Evolutionary conservation across 2,888 invertebrate species (phyloP).

Genomic region (Phortica okadai): DNA sequence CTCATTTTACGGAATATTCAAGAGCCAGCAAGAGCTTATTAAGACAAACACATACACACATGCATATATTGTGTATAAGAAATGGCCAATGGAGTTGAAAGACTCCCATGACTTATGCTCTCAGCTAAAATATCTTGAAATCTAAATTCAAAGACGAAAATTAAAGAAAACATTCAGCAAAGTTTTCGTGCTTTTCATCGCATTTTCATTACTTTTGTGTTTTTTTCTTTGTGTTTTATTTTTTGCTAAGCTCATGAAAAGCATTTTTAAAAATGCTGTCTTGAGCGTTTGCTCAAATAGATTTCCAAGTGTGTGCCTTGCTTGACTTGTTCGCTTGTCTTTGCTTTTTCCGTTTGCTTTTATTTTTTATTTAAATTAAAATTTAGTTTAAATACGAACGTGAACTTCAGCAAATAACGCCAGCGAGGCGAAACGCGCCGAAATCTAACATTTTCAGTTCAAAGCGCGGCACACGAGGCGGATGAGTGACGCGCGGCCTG

Average conservation of each 20-base stretch:
- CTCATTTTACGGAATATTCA: not conserved
- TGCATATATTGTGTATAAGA: not conserved
- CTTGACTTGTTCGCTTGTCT: not conserved
- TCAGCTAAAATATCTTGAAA: not conserved
- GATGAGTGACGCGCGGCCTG: constrained; percentile 56
- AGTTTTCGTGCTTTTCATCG: not conserved
- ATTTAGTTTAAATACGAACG: constrained; percentile 59
- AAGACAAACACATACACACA: constrained; percentile 6
- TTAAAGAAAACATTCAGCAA: not conserved
- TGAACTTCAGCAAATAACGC: constrained; percentile 46
- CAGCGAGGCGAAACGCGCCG: constrained; percentile 45
- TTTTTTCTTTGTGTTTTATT: not conserved
- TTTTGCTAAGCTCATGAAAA: not conserved
- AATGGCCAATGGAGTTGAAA: not conserved
- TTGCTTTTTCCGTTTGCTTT: not conserved
- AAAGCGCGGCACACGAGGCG: constrained; percentile 49
- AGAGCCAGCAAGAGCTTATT: not conserved
- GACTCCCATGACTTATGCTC: constrained; percentile 10
- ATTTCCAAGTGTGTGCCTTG: too few relatives aligned
- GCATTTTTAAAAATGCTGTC: not conserved
- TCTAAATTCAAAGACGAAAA: not conserved
- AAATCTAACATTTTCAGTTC: not conserved
- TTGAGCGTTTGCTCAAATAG: too few relatives aligned
- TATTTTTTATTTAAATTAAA: constrained; percentile 17
- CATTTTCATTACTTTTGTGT: not conserved